A percentile compares a stretch with the other conserved stretches of the same genome.
phyloP scores from a whole-genome alignment of 2,113 vertebrate species.

The Melanocharis versteri region DNA sequence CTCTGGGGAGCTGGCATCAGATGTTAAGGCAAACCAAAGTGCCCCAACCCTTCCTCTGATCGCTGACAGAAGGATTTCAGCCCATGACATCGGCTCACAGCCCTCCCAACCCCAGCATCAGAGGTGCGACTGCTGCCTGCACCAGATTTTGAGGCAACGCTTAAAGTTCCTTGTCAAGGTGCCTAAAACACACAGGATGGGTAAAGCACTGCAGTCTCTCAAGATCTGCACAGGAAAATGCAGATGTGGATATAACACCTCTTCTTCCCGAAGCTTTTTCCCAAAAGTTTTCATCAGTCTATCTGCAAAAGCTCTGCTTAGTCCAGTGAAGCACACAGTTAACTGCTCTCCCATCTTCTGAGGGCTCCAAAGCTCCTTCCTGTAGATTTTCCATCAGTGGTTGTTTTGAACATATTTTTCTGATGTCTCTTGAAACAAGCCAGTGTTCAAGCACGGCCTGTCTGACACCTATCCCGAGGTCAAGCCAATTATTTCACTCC shows the following conservation, averaged over 20 bases:
- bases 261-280: background rate
- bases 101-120: background rate
- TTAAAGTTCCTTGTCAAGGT: background rate
- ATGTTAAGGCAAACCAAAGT: background rate
- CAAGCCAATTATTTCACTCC: background rate
- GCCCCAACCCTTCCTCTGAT: background rate
- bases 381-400: background rate
- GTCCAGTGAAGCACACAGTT: background rate
- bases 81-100: background rate
- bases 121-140: fast-evolving
- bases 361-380: background rate
- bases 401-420: background rate
- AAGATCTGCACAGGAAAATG: background rate
- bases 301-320: background rate
- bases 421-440: background rate
- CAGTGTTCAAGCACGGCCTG: background rate
- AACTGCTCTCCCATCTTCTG: background rate
- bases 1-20: background rate
- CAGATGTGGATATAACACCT: background rate
- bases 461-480: background rate
- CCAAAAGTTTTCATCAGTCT: background rate
- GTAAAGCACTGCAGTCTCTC: background rate
- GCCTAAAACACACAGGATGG: background rate
- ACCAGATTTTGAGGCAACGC: background rate
- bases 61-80: background rate